Percentiles rank a stretch among this genome's conserved stretches.
Evolutionary conservation across 1,140 invertebrate genomes (phyloP).

Genomic region (Drosophila obscura): DNA sequence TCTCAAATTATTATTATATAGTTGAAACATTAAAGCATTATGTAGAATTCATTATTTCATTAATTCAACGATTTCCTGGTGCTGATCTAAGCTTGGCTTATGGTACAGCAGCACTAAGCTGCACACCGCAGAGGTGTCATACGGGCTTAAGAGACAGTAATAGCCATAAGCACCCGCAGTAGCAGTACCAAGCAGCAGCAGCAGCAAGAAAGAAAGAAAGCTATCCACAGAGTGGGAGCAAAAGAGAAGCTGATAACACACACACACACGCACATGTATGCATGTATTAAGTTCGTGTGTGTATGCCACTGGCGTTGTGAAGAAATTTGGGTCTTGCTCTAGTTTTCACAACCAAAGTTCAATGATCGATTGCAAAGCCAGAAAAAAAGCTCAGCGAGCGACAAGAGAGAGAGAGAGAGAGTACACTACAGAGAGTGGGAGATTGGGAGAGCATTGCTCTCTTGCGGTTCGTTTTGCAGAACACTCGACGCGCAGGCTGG

Average conservation of each 20-base stretch:
- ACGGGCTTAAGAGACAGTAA: constrained; percentile 21
- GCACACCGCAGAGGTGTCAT: too few species aligned
- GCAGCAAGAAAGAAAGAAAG: constrained; percentile 62
- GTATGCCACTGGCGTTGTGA: constrained; percentile 49
- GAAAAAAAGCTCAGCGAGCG: constrained; percentile 58
- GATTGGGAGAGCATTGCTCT: constrained; percentile 32
- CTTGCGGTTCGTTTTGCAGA: constrained; percentile 66
- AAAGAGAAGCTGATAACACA: constrained; percentile 68
- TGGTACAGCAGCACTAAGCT: too few species aligned
- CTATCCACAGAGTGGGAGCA: constrained; percentile 51
- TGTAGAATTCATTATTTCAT: too few species aligned
- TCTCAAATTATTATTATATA: too few species aligned
- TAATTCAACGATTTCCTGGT: too few species aligned
- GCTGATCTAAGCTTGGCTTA: too few species aligned
- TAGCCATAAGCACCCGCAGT: constrained; percentile 40
- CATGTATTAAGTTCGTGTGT: constrained; percentile 5
- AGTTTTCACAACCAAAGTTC: constrained; percentile 82
- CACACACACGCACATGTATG: constrained; percentile 5
- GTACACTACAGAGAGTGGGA: background rate
- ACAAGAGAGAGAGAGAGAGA: constrained; percentile 11
- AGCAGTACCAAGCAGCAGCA: constrained; percentile 20
- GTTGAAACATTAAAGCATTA: too few species aligned
- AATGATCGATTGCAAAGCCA: constrained; percentile 79
- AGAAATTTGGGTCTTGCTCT: constrained; percentile 83
- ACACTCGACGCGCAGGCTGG: constrained; percentile 37